Evolutionary conservation across 23 tunicate species (phyloP), one percentile per base, ranked within the genome.

Genomic region (Clavelina lepadiformis): DNA sequence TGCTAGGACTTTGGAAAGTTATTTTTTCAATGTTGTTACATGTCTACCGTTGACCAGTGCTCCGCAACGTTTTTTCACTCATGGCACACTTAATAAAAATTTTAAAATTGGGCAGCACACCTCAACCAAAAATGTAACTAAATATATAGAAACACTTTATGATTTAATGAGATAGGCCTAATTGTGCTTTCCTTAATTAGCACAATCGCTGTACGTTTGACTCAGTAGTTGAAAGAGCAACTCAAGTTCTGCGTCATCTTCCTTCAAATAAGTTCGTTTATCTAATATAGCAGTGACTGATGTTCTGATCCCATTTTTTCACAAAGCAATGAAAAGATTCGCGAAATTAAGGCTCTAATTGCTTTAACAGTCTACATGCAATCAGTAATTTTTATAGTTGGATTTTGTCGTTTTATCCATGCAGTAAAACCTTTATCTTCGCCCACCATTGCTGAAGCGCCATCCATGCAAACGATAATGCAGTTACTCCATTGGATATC

Each of bases 391-490:
- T 3, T 25, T 21, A 66, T 38, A 32, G 2, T 28, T 45, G 72
- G 72, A 66, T 66, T 66, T 66, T 66, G 72, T 22, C 38, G 51
- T 28, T 36, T 63, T 36, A 63, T 33, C 28, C 3, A 22, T 31
- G 65, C 15, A n/a, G 56, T 61, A 68, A 68, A 68, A 27, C 74
- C 74, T 50, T 50, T 68, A 19, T 31, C 38, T 1, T 6, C 22
- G 29, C 25, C 74, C 61, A 18, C 15, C 74, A 68, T 68, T 2
- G 74, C 74, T 49, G 61, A 28, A n/a, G 74, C 74, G 30, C 74
- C 74, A 51, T 68, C 61, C 5, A 61, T 51, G 22, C 74, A 50
- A 68, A 68, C 24, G 38, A 23, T 51, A n/a, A 50, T 51, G 61
- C 74, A 68, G 61, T 50, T 52, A 26, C 38, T 51, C 74, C 74